These are phyloP conservation scores for Volucella inanis DNA, from an alignment of 2,888 invertebrate genomes.

Conservation along the genomic window DNA sequence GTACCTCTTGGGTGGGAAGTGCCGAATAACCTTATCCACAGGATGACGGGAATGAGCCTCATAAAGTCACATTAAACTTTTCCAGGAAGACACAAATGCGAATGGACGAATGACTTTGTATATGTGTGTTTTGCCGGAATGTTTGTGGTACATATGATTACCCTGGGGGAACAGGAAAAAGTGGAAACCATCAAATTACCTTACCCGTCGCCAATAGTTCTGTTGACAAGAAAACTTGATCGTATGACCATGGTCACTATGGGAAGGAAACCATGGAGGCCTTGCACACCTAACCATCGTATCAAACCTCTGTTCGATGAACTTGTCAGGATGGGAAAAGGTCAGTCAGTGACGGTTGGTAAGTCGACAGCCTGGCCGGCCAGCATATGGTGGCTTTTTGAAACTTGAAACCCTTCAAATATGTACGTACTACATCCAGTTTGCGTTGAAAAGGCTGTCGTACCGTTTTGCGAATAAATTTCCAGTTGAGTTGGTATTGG, in stretches of 20 bases:
- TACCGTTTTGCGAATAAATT: constrained; percentile 60
- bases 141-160: neutral
- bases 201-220: constrained; percentile 26
- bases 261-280: neutral
- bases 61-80: constrained; percentile 64
- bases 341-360: constrained; percentile 25
- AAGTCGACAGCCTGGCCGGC: constrained; percentile 23
- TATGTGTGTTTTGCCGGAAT: no score
- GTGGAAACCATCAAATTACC: constrained; percentile 71
- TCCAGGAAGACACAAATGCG: constrained; percentile 49
- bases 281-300: neutral
- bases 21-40: constrained; percentile 30
- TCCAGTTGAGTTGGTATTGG: constrained; percentile 62
- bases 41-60: constrained; percentile 32
- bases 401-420: constrained; percentile 55
- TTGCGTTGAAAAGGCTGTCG: neutral
- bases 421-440: neutral
- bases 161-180: constrained; percentile 18
- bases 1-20: constrained; percentile 25
- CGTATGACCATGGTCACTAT: constrained; percentile 46
- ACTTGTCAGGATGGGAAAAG: constrained; percentile 53
- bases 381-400: constrained; percentile 53
- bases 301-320: constrained; percentile 53
- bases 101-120: no score
- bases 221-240: constrained; percentile 72